Percentiles rank a stretch among this genome's conserved stretches.
Conservation (phyloP, 2,888 invertebrate genomes). For the Idaea biselata region DNA sequence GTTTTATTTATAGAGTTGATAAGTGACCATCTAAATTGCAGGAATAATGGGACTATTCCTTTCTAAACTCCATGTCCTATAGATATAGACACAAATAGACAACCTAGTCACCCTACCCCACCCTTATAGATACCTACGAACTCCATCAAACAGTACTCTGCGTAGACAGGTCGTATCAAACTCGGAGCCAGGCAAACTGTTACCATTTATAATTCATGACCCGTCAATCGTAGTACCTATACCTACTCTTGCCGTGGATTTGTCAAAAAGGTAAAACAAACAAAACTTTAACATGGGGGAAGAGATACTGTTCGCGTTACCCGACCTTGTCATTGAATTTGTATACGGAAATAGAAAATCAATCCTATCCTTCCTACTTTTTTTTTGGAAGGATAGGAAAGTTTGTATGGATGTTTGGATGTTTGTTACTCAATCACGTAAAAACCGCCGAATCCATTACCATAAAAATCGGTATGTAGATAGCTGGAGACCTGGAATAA, state of each 20-base stretch:
- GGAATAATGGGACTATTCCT: too few species aligned
- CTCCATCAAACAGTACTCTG: neutral
- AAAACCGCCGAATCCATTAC: too few species aligned
- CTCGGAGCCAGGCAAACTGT: neutral
- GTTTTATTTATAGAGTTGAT: too few species aligned
- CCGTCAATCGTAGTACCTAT: neutral
- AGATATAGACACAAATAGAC: neutral
- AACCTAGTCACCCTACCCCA: neutral
- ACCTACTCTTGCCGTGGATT: neutral
- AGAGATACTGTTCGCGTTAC: neutral
- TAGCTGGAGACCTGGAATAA: too few species aligned
- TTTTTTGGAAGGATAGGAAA: too few species aligned
- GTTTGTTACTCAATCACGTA: too few species aligned
- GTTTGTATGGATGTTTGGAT: too few species aligned
- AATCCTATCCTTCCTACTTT: too few species aligned
- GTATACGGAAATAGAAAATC: too few species aligned
- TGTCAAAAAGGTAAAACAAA: conserved; percentile 1
- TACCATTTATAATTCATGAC: neutral
- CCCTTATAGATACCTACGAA: neutral
- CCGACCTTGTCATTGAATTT: neutral
- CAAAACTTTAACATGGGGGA: neutral
- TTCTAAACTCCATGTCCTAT: too few species aligned
- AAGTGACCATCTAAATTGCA: too few species aligned
- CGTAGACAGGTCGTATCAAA: neutral
- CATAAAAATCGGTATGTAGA: too few species aligned